phyloP scores from a whole-genome alignment of 2,797 vertebrate species.

The Phylloscopus collybita region DNA sequence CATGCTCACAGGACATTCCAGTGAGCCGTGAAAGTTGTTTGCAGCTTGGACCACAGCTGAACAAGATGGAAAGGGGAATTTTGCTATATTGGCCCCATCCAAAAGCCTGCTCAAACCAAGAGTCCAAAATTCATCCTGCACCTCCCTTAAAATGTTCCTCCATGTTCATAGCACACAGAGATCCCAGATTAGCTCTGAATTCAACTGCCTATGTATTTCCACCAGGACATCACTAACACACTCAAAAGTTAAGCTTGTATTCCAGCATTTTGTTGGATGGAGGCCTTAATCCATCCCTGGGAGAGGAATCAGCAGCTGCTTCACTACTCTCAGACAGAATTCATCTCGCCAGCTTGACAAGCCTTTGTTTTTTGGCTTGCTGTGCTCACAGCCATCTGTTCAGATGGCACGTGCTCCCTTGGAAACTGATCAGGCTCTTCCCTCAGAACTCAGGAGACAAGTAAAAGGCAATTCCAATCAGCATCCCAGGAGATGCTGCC shows the following conservation, averaged over 20 bases:
- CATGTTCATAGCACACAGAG: rapidly evolving
- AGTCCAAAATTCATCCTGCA: background rate
- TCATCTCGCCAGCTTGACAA: background rate
- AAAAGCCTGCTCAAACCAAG: background rate
- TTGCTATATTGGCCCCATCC: background rate
- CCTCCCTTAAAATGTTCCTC: background rate
- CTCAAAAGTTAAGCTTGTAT: background rate
- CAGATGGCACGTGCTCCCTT: background rate
- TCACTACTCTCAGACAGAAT: conserved; percentile 19
- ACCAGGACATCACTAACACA: background rate
- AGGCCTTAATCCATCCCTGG: background rate
- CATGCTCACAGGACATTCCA: background rate
- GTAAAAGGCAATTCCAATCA: background rate
- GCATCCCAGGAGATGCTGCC: background rate
- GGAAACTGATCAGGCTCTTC: background rate
- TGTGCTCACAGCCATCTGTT: conserved; percentile 54
- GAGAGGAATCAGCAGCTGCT: conserved; percentile 42
- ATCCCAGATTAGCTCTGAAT: background rate
- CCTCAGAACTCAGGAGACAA: background rate
- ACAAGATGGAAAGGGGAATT: background rate
- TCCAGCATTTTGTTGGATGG: conserved; percentile 10
- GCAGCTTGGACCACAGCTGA: background rate
- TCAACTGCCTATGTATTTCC: background rate
- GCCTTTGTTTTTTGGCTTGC: conserved; percentile 24
- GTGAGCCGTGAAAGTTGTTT: background rate